Conservation (phyloP, 2,113 vertebrate species). For the Glaucidium brasilianum region DNA sequence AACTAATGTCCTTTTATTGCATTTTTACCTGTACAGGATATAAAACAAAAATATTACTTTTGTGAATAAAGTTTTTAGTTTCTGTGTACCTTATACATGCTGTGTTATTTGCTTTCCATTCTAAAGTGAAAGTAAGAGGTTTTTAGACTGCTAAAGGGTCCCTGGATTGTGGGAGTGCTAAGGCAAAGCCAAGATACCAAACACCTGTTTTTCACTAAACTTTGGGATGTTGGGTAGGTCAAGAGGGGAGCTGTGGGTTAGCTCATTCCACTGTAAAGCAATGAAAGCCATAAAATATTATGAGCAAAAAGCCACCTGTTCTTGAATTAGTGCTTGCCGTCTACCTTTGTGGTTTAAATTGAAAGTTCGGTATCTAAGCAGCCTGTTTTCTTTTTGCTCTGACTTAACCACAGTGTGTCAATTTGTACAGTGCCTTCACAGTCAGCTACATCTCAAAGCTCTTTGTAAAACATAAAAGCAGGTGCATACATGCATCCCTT, state of each 20-base stretch:
- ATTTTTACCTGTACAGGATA: neutral
- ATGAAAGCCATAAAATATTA: conserved; percentile 68
- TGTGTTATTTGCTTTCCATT: neutral
- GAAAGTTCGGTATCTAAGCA: conserved; percentile 18
- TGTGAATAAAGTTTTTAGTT: neutral
- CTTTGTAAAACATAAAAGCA: neutral
- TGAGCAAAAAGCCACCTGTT: conserved; percentile 70
- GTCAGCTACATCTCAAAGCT: neutral
- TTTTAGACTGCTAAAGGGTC: neutral
- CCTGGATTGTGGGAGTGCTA: neutral
- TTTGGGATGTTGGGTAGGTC: conserved; percentile 61
- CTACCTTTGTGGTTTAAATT: conserved; percentile 52
- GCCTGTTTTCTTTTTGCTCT: conserved; percentile 1
- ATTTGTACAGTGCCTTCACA: neutral
- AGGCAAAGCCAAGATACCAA: conserved; percentile 23
- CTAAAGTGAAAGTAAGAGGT: neutral
- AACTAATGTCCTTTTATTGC: neutral
- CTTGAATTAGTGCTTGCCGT: conserved; percentile 29
- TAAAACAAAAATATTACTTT: neutral
- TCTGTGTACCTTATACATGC: neutral
- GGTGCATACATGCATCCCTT: neutral
- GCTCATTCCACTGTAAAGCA: conserved; percentile 67
- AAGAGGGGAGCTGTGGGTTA: conserved; percentile 53
- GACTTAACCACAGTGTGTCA: neutral
- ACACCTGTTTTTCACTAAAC: conserved; percentile 68